Conservation (phyloP, 2,797 vertebrate species). For the Micromesistius poutassou region DNA sequence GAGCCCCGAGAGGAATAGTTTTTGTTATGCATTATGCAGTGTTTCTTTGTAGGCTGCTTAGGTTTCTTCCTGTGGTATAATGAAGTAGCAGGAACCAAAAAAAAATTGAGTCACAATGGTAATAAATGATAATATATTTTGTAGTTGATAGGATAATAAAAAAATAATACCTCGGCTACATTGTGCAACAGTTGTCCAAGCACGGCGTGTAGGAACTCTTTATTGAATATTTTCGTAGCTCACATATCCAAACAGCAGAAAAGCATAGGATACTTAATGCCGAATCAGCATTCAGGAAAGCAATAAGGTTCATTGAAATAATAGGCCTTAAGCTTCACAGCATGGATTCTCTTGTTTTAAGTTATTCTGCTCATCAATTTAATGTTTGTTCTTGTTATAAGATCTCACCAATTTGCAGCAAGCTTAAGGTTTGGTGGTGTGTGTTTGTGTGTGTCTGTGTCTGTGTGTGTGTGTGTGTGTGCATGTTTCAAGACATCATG, state of each 20-base stretch:
- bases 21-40: conserved; percentile 41
- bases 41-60: conserved; percentile 30
- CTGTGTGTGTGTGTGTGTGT: background rate
- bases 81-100: conserved; percentile 26
- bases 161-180: conserved; percentile 30
- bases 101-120: conserved; percentile 9
- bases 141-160: background rate
- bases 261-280: conserved; percentile 38
- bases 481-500: no score
- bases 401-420: conserved; percentile 44
- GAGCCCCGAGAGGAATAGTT: conserved; percentile 21
- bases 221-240: conserved; percentile 24
- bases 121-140: conserved; percentile 29
- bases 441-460: conserved; percentile 30
- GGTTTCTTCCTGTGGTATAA: conserved; percentile 28
- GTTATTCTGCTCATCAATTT: conserved; percentile 24
- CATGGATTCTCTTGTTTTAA: conserved; percentile 33
- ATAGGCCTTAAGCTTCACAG: conserved; percentile 27
- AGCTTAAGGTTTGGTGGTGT: conserved; percentile 15
- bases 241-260: conserved; percentile 19
- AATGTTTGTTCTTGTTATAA: conserved; percentile 53
- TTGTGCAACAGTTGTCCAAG: conserved; percentile 24
- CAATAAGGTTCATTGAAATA: conserved; percentile 36
- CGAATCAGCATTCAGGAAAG: conserved; percentile 46
- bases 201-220: conserved; percentile 40